These are phyloP conservation scores for Pseudorasbora parva DNA, from an alignment of 2,113 vertebrate species.

Conservation along the genomic window DNA sequence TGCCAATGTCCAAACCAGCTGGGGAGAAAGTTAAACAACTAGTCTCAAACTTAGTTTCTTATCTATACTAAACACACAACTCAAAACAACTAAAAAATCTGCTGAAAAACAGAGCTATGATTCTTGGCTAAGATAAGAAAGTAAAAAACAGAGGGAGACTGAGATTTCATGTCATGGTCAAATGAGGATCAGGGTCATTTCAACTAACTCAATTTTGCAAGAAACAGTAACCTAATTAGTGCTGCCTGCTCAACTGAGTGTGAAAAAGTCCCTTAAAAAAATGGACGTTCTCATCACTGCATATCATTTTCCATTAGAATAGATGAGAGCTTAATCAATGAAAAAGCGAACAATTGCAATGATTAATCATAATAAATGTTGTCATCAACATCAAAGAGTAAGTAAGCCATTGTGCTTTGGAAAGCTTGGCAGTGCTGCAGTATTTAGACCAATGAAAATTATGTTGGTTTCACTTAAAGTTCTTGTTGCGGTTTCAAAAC, in stretches of 20 bases:
- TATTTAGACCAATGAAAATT: neutral
- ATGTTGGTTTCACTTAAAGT: neutral
- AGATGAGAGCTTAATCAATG: constrained; percentile 48
- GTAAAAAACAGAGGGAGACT: constrained; percentile 15
- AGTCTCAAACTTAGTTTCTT: neutral
- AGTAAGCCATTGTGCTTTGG: neutral
- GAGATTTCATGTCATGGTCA: constrained; percentile 50
- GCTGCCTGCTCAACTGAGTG: constrained; percentile 36
- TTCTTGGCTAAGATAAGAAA: constrained; percentile 29
- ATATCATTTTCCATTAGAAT: constrained; percentile 34
- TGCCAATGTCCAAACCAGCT: constrained; percentile 86
- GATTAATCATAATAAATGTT: constrained; percentile 54
- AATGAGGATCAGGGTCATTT: too few relatives aligned
- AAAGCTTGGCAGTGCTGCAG: neutral
- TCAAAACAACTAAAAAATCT: neutral
- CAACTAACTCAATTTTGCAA: constrained; percentile 51
- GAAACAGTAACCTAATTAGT: constrained; percentile 56
- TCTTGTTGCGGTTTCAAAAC: neutral
- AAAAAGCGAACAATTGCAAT: constrained; percentile 33
- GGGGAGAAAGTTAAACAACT: constrained; percentile 24
- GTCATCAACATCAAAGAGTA: constrained; percentile 36
- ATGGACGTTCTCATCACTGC: constrained; percentile 28
- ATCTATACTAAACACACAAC: constrained; percentile 6
- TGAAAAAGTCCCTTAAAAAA: constrained; percentile 26
- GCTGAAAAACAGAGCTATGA: constrained; percentile 26